phyloP scores from a whole-genome alignment of 2,113 vertebrate genomes.

The Etheostoma cragini region DNA sequence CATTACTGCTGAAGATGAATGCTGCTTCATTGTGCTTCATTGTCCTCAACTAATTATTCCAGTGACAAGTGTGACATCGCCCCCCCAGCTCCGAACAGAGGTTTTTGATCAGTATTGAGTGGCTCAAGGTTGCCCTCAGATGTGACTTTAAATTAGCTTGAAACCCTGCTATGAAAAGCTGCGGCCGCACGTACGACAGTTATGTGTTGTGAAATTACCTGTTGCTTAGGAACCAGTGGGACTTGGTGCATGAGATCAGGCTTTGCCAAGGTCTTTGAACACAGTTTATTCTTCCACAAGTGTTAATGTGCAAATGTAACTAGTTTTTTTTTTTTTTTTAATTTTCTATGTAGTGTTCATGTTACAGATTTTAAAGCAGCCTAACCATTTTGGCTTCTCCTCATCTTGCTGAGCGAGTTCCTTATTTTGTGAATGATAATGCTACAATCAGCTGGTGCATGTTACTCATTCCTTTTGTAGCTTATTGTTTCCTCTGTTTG shows the following conservation, averaged over 20 bases:
- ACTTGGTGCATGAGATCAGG: conserved; percentile 58
- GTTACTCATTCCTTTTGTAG: conserved; percentile 36
- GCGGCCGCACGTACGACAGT: conserved; percentile 57
- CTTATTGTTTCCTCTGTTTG: conserved; percentile 10
- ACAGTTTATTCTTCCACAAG: conserved; percentile 41
- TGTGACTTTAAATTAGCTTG: conserved; percentile 70
- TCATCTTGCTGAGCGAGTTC: not conserved
- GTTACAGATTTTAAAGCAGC: not conserved
- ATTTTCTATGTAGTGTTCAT: not conserved
- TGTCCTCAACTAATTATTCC: conserved; percentile 77
- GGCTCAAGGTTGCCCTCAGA: conserved; percentile 77
- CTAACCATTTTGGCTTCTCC: not conserved
- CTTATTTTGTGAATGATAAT: conserved; percentile 11
- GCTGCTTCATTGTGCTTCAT: conserved; percentile 75
- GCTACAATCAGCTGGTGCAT: not conserved
- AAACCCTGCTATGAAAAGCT: conserved; percentile 76
- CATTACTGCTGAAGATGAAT: conserved; percentile 74
- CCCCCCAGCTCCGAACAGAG: conserved; percentile 46
- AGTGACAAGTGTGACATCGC: conserved; percentile 55
- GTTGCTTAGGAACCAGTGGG: conserved; percentile 86
- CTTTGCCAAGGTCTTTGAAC: conserved; percentile 73
- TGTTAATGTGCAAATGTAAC: conserved; percentile 2
- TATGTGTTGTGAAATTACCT: conserved; percentile 78
- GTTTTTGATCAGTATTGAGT: conserved; percentile 61
- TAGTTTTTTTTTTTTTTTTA: not conserved